Base-by-base conservation (phyloP, 2,113 vertebrate genomes). In the Prunella himalayana region DNA sequence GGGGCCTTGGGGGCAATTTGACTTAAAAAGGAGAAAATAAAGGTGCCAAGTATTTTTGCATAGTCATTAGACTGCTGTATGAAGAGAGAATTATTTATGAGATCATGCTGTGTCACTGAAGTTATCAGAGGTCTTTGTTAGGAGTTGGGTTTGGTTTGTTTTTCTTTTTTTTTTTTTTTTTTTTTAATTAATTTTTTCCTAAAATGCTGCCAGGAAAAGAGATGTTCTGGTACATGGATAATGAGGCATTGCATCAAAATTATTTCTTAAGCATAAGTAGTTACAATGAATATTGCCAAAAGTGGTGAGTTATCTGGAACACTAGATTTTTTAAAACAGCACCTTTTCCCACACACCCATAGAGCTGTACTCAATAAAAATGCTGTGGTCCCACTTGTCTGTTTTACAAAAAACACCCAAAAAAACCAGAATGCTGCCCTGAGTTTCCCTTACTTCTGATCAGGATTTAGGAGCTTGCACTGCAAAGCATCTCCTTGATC, bases 11-110 rank as follows among this genome's bases (percentile, higher is more conserved):
- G 85, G 84, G 69, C 50, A 87, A 2, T n/a, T 53, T 77, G 91
- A 50, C 78, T 95, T 82, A 57, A 91, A 94, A 92, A 92, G 78
- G 78, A 91, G 49, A 88, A 95, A 89, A 82, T 3, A 70, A 37
- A 76, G 51, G 47, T 56, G 69, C 50, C 50, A 90, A 87, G 23
- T n/a, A 39, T 88, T 90, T 70, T 28, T 82, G 66, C 24, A 15
- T 33, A 23, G 68, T 88, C 42, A 33, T 90, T n/a, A 66, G 23
- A 13, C 33, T 47, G 50, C 14, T 70, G 10, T 25, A 66, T 70
- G 63, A 47, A 80, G 44, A 57, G 30, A 66, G 45, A 86, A 80
- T 63, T 73, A 79, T 94, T 94, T 85, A 60, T 79, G 39, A 87
- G 66, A 91, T 54, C 54, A 72, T 85, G 19, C 13, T 47, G 27